Evolutionary conservation across 2,797 vertebrate genomes (phyloP), one percentile per base, ranked within the genome.

Genomic region (Lates japonicus): DNA sequence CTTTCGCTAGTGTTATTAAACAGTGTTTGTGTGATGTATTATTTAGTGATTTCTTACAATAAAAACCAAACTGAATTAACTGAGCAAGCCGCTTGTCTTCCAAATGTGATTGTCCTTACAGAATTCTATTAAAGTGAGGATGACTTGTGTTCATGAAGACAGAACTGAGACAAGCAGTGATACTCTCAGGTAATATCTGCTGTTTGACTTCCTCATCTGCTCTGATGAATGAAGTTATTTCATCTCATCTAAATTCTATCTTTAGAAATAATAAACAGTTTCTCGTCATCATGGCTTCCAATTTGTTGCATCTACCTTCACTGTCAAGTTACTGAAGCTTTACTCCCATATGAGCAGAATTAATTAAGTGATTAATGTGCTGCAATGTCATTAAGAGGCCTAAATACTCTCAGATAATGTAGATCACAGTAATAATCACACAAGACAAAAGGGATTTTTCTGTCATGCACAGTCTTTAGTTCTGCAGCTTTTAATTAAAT

Each of bases 241-340:
- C n/a, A 75, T 76, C 48, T 72, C 29, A 57, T 85, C 41, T 75
- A 46, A 70, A 7, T 61, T 67, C 54, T 48, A 82, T 87, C 74
- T 77, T 59, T 48, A 71, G n/a, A 64, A 71, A 19, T 22, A 57
- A 63, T 64, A 44, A 42, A 19, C 46, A 7, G 12, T 3, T 42
- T 46, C 44, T 61, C 74, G 7, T 19, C 13, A 31, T 58, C 17
- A 2, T 46, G 7, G 16, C 44, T 46, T 31, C 51, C 16, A 42
- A 58, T 25, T 60, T 6, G 20, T 68, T 78, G 52, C 46, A 22
- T 51, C 44, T 20, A 29, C 44, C 44, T 37, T 1, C 3, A 19
- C 16, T 46, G 49, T 42, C n/a, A 55, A n/a, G 11, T 65, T 57
- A 13, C 14, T 25, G 17, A 59, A 54, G 75, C 33, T 29, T 19